phyloP scores from a whole-genome alignment of 2,797 vertebrate genomes.

The Orestias chungarensis region DNA sequence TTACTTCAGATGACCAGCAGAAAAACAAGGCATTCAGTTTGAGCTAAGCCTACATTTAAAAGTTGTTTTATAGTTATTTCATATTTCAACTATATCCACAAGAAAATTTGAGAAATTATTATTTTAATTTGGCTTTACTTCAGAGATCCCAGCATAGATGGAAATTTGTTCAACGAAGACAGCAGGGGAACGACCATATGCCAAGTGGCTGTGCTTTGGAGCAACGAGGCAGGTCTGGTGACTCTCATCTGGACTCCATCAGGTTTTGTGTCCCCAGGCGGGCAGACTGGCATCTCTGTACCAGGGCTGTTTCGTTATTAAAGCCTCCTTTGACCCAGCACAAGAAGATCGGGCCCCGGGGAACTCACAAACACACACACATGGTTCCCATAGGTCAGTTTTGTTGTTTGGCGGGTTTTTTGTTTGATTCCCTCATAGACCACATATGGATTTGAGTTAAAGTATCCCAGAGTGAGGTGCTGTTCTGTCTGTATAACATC shows the following conservation, averaged over 20 bases:
- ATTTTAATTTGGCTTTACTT: conserved; percentile 43
- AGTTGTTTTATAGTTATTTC: conserved; percentile 20
- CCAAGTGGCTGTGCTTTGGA: conserved; percentile 41
- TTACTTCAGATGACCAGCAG: conserved; percentile 74
- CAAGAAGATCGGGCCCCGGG: conserved; percentile 63
- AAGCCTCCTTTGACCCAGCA: conserved; percentile 73
- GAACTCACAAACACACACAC: conserved; percentile 64
- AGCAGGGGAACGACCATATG: not conserved
- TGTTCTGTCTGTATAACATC: conserved; percentile 68
- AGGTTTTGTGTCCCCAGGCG: conserved; percentile 68
- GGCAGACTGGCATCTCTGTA: conserved; percentile 74
- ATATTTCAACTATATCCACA: conserved; percentile 33
- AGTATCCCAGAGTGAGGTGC: conserved; percentile 56
- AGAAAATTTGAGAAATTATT: conserved; percentile 44
- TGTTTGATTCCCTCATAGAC: conserved; percentile 65
- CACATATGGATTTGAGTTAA: conserved; percentile 70
- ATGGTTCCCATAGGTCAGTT: conserved; percentile 76
- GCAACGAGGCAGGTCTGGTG: conserved; percentile 62
- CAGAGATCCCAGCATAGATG: conserved; percentile 47
- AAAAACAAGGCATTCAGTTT: conserved; percentile 31
- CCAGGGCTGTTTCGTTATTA: conserved; percentile 75
- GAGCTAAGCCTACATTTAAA: conserved; percentile 16
- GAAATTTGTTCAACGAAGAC: conserved; percentile 22
- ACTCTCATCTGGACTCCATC: conserved; percentile 79
- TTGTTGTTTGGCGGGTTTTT: conserved; percentile 70